Evolutionary conservation across 2,888 invertebrate genomes (phyloP), one percentile per base, ranked within the genome.

Genomic region (Cantharis lateralis): DNA sequence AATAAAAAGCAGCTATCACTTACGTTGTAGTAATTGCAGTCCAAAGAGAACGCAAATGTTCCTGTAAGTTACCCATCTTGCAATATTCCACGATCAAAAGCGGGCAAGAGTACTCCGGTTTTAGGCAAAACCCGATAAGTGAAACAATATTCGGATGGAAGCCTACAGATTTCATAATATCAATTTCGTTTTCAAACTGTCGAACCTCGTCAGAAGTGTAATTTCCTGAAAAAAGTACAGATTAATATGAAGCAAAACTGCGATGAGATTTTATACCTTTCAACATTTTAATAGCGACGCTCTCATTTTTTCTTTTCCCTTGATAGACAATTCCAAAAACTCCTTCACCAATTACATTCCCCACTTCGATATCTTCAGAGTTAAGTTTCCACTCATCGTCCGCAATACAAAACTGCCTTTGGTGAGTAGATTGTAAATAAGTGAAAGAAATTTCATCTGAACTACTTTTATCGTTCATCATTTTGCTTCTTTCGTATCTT

Each of bases 111-210:
- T 78, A 78, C 15, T 82, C 78, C 4, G 84, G 78, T 62, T 90
- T 88, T 62, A 93, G 93, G 77, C 94, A 94, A 87, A 95, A 95
- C 10, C 96, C 97, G 74, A 97, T 90, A 80, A 97, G 91, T 82
- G 94, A 94, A 62, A 97, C 96, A 75, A 97, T 92, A 88, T 97
- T 94, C 0, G 92, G 92, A 89, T 97, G 97, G 13, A 90, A 89
- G 5, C 96, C 96, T 64, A 96, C 94, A 7, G 92, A 93, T 88
- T 96, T 96, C 94, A 97, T 95, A 84, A 96, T 92, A 84, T 93
- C 92, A 82, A 97, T 96, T 89, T 97, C 97, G 80, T 93, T 91
- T 18, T 93, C 91, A 84, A 97, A 95, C 78, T 95, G 94, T 26
- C 92, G 90, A 70, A 93, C 88, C 84, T 96, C 95, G 70, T 95